These are phyloP conservation scores for Ichneumoninae sp. DNA, from an alignment of 2,888 invertebrate species.

Conservation along the genomic window DNA sequence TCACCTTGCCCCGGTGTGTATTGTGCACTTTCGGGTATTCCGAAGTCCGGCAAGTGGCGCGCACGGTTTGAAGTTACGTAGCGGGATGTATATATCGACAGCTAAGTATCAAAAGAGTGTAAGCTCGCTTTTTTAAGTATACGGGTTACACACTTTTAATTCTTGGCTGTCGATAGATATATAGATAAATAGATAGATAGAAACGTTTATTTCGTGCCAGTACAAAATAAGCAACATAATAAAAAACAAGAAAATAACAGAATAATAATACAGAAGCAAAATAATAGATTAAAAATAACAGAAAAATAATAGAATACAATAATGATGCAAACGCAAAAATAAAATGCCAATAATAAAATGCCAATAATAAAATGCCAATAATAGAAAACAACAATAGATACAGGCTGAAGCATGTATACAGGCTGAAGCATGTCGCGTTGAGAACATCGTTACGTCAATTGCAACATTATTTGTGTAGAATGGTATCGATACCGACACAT, in stretches of 20 bases:
- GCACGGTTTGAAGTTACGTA: constrained; percentile 37
- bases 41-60: constrained; percentile 73
- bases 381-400: too few relatives aligned
- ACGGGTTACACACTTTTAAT: too few relatives aligned
- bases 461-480: background rate
- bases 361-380: too few relatives aligned
- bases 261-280: too few relatives aligned
- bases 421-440: background rate
- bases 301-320: too few relatives aligned
- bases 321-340: too few relatives aligned
- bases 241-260: too few relatives aligned
- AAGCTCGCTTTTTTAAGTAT: background rate
- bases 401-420: background rate
- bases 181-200: background rate
- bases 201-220: too few relatives aligned
- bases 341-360: too few relatives aligned
- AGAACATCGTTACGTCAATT: constrained; percentile 19
- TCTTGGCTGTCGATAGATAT: background rate
- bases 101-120: background rate
- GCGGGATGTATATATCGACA: background rate
- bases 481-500: background rate
- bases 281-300: too few relatives aligned
- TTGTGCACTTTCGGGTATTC: constrained; percentile 74
- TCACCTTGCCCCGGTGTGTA: constrained; percentile 70
- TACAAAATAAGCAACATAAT: too few relatives aligned